Evolutionary conservation across 1,140 invertebrate species (phyloP).

Genomic region (Cherax quadricarinatus): DNA sequence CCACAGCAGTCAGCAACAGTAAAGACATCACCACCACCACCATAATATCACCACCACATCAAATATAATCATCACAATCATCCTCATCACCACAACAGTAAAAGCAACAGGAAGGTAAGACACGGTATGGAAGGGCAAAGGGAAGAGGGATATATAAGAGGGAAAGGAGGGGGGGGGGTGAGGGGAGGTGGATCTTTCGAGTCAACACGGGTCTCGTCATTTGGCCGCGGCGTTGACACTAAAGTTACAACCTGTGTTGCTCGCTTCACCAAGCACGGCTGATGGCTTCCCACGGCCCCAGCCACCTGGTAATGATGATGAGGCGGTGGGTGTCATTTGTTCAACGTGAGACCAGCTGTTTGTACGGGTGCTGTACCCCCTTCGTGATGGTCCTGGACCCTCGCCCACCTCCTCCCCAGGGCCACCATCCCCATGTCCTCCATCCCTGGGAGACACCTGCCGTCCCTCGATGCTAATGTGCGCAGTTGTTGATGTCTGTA

Average conservation of each 20-base stretch:
- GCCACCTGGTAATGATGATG: conserved; percentile 19
- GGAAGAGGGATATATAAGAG: neutral
- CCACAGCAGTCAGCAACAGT: too few species aligned
- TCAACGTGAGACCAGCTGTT: conserved; percentile 7
- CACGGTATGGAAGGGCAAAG: neutral
- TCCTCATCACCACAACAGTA: too few species aligned
- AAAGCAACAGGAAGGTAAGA: too few species aligned
- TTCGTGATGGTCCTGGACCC: neutral
- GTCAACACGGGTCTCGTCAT: neutral
- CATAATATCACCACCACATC: too few species aligned
- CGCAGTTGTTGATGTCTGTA: neutral
- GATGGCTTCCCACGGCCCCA: conserved; percentile 1
- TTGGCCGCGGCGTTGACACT: neutral
- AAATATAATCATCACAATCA: too few species aligned
- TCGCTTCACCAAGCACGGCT: neutral
- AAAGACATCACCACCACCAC: too few species aligned
- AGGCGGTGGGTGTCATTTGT: conserved; percentile 8
- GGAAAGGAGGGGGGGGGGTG: neutral
- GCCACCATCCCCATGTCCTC: neutral
- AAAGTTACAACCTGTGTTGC: neutral
- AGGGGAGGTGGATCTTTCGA: neutral
- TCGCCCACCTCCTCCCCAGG: neutral
- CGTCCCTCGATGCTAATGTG: neutral
- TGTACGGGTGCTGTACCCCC: neutral
- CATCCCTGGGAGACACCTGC: neutral